Base-by-base conservation (phyloP, 2,113 vertebrate genomes). In the Dromas ardeola region DNA sequence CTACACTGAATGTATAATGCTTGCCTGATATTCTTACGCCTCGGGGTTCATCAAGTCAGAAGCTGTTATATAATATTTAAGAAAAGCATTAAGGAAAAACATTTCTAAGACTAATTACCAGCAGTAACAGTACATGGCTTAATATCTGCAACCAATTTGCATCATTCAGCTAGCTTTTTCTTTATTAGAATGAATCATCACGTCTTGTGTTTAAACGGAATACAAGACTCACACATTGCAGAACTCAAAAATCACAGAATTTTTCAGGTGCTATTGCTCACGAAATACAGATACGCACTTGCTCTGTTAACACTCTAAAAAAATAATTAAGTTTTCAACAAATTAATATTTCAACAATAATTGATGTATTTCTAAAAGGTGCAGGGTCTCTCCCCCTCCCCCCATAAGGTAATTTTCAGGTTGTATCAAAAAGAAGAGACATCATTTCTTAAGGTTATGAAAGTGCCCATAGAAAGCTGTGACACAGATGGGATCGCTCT, bases 41-140 rank as follows among this genome's bases (percentile, higher is more conserved):
- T 80, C 6, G 14, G 36, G n/a, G 55, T 83, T 96, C 72, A 87
- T 95, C 23, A 93, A 79, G 62, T 73, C 88, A 87, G 71, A 86
- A 97, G 7, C 11, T 84, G 43, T 65, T 84, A 52, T 25, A 71
- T 30, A 92, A 93, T 70, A 91, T 66, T 89, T 83, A 74, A 52
- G 32, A 88, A 85, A 83, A 88, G 30, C 25, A 55, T 66, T n/a
- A 88, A 22, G 10, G 4, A 81, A 83, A 96, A 94, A 76, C 6
- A 91, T 83, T 88, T 88, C 30, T 83, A 78, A 81, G 87, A n/a
- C 42, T 73, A 97, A 88, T 94, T 97, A 96, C 59, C 13, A 38
- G 36, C 27, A 95, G 52, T 56, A 93, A 82, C n/a, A n/a, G 21
- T 27, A 88, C 25, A 38, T 53, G 25, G 18, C 43, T 96, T 93